These are phyloP conservation scores for Tragelaphus buxtoni DNA, from an alignment of 2,113 vertebrate genomes.

Conservation along the genomic window DNA sequence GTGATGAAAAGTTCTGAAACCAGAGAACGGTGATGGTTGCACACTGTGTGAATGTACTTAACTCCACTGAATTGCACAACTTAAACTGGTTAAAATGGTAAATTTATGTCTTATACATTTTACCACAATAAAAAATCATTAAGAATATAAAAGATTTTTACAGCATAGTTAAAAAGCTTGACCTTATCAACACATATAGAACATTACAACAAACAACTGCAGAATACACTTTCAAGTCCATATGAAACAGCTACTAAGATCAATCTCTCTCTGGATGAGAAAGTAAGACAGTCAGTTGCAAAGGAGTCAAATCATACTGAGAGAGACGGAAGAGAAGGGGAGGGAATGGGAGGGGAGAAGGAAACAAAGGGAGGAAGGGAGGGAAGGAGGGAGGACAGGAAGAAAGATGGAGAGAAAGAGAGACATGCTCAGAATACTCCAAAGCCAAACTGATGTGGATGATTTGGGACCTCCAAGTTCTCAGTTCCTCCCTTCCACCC, in stretches of 20 bases:
- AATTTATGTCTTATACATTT: background rate
- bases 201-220: background rate
- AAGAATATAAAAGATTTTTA: background rate
- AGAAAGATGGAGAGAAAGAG: background rate
- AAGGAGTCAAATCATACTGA: background rate
- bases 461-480: background rate
- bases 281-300: background rate
- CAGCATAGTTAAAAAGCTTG: background rate
- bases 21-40: background rate
- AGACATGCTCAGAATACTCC: background rate
- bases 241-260: background rate
- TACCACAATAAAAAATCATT: background rate
- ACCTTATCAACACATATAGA: background rate
- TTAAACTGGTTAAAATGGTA: background rate
- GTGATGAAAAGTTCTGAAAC: background rate
- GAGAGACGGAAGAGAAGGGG: background rate
- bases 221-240: background rate
- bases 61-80: background rate
- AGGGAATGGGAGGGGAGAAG: background rate
- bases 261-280: background rate
- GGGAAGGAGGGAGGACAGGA: background rate
- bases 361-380: background rate
- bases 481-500: background rate
- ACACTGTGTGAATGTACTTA: background rate
- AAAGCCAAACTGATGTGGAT: background rate